phyloP scores from a whole-genome alignment of 2,888 invertebrate genomes.

The Dusona sp. region DNA sequence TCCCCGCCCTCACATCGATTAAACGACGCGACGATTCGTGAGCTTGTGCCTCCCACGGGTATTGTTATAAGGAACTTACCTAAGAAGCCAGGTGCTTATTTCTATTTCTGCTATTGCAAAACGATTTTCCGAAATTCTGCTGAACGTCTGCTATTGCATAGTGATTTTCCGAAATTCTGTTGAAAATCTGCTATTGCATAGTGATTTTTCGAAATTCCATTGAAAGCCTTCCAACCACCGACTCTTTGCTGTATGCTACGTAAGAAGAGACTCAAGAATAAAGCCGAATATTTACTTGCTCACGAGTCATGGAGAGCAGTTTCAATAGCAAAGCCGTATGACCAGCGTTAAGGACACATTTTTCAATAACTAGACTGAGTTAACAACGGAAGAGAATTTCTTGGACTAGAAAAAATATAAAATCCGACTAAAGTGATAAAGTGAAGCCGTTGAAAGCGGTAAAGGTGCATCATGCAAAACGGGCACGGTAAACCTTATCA shows the following conservation, averaged over 20 bases:
- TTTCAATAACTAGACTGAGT: background rate
- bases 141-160: slow-evolving; percentile 10
- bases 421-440: background rate
- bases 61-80: slow-evolving; percentile 22
- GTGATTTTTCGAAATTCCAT: slow-evolving; percentile 56
- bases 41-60: slow-evolving; percentile 36
- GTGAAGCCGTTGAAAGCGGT: background rate
- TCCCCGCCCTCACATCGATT: slow-evolving; percentile 64
- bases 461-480: too few species aligned
- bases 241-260: background rate
- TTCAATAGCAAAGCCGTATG: background rate
- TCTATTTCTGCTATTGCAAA: slow-evolving; percentile 8
- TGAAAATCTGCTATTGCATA: slow-evolving; percentile 2
- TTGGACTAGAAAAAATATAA: background rate
- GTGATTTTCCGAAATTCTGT: slow-evolving; percentile 58
- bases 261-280: background rate
- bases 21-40: slow-evolving; percentile 67
- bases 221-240: slow-evolving; percentile 32
- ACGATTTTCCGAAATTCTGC: slow-evolving; percentile 57
- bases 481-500: too few species aligned
- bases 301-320: background rate
- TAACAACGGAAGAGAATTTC: background rate
- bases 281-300: background rate
- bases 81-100: slow-evolving; percentile 37
- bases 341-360: background rate